These are phyloP conservation scores for Oreochromis spilurus DNA, from an alignment of 2,113 vertebrate species.

Conservation along the genomic window DNA sequence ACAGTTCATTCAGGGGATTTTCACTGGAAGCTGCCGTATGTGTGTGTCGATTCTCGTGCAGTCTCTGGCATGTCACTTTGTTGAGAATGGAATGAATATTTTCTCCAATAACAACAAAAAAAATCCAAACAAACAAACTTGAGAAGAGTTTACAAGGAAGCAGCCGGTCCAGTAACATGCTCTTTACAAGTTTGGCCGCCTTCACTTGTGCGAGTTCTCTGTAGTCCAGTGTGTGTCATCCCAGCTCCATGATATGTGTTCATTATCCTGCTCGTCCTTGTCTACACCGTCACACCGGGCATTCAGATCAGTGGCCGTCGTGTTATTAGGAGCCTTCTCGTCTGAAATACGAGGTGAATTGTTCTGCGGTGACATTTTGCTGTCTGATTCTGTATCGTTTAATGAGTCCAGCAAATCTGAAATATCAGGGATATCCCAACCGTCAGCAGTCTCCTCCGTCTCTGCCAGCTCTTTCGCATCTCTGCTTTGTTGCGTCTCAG, in stretches of 20 bases:
- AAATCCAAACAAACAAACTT: background rate
- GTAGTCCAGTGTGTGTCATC: conserved; percentile 64
- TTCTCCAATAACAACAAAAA: background rate
- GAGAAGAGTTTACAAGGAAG: conserved; percentile 25
- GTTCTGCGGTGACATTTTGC: background rate
- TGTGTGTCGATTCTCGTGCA: background rate
- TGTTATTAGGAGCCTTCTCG: background rate
- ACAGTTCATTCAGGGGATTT: background rate
- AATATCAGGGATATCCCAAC: conserved; percentile 77
- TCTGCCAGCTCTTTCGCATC: background rate
- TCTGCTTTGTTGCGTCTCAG: background rate
- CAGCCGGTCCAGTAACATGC: conserved; percentile 26
- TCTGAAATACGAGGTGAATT: background rate
- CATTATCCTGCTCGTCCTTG: conserved; percentile 28
- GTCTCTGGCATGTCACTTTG: background rate
- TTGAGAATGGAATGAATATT: background rate
- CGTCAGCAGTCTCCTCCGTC: conserved; percentile 25
- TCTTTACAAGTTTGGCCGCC: conserved; percentile 18
- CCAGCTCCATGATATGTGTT: conserved; percentile 66
- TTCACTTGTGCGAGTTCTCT: conserved; percentile 27
- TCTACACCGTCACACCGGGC: background rate
- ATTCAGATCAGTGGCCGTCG: background rate
- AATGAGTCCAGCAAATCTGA: conserved; percentile 70
- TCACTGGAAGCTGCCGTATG: conserved; percentile 21
- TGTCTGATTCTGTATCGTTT: conserved; percentile 32